These are phyloP conservation scores for Drosophila neotestacea DNA, from an alignment of 2,888 invertebrate genomes.

Conservation along the genomic window DNA sequence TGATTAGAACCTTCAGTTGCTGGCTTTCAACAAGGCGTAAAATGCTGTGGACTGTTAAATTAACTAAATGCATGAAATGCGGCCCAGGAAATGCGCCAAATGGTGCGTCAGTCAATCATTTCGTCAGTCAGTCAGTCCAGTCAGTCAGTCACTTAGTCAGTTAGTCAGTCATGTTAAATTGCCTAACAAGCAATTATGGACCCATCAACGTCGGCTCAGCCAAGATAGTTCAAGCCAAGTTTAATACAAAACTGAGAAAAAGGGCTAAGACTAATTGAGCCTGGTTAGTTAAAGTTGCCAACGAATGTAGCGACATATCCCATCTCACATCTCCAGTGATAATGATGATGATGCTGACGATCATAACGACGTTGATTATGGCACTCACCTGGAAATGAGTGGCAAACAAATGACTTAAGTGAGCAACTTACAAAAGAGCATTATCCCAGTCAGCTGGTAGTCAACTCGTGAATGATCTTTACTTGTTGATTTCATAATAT, in stretches of 20 bases:
- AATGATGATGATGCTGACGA: conserved; percentile 25
- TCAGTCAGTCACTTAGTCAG: conserved; percentile 16
- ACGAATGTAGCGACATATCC: conserved; percentile 39
- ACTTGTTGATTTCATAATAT: not conserved
- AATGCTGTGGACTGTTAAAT: conserved; percentile 40
- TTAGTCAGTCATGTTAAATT: conserved; percentile 60
- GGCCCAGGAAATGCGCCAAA: conserved; percentile 27
- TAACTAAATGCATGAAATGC: conserved; percentile 40
- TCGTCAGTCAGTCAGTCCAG: conserved; percentile 22
- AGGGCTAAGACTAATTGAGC: conserved; percentile 32
- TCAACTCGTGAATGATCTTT: not conserved
- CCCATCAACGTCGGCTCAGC: conserved; percentile 43
- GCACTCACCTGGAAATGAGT: conserved; percentile 36
- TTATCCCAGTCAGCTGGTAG: conserved; percentile 1
- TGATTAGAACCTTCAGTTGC: conserved; percentile 44
- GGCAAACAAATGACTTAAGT: conserved; percentile 66
- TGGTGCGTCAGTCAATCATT: conserved; percentile 22
- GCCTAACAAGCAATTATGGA: conserved; percentile 64
- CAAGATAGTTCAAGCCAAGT: conserved; percentile 24
- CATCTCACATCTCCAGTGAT: conserved; percentile 7
- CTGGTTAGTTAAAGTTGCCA: conserved; percentile 27
- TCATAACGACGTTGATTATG: conserved; percentile 30
- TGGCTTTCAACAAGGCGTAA: conserved; percentile 55
- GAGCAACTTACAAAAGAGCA: conserved; percentile 48
- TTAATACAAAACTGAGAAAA: conserved; percentile 11